Evolutionary conservation across 2,113 vertebrate genomes (phyloP).

Genomic region (Jaculus jaculus): DNA sequence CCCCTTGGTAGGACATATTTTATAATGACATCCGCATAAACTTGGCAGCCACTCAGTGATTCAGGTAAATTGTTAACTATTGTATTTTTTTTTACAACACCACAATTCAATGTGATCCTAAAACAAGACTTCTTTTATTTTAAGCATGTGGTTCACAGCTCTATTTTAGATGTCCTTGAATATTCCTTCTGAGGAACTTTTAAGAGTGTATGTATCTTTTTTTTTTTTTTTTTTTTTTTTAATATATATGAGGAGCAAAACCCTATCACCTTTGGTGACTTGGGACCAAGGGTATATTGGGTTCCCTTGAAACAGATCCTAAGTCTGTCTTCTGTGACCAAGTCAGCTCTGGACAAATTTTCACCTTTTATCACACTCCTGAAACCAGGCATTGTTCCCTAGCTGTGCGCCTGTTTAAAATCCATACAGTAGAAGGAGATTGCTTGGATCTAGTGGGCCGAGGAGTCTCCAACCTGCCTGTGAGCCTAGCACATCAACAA

Average conservation of each 20-base stretch:
- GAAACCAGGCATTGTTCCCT: neutral
- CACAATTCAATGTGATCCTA: constrained; percentile 53
- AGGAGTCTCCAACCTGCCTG: neutral
- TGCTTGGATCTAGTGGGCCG: neutral
- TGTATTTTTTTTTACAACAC: constrained; percentile 51
- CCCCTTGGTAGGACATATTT: neutral
- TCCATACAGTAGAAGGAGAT: neutral
- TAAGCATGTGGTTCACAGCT: constrained; percentile 22
- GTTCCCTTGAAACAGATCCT: neutral
- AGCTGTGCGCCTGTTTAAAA: constrained; percentile 3
- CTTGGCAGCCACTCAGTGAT: constrained; percentile 55
- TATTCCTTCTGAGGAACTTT: constrained; percentile 5
- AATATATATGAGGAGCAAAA: constrained; percentile 1
- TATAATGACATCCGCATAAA: constrained; percentile 45
- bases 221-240: neutral
- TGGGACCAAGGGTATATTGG: neutral
- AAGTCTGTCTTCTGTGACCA: constrained; percentile 22
- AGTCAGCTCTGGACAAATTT: neutral
- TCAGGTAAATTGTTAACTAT: constrained; percentile 75
- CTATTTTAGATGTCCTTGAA: neutral
- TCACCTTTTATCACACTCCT: neutral
- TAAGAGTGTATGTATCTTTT: neutral
- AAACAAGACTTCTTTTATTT: constrained; percentile 60
- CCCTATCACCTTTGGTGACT: neutral
- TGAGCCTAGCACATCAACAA: neutral